These are phyloP conservation scores for Phania funesta DNA, from an alignment of 2,888 invertebrate genomes.

Conservation along the genomic window DNA sequence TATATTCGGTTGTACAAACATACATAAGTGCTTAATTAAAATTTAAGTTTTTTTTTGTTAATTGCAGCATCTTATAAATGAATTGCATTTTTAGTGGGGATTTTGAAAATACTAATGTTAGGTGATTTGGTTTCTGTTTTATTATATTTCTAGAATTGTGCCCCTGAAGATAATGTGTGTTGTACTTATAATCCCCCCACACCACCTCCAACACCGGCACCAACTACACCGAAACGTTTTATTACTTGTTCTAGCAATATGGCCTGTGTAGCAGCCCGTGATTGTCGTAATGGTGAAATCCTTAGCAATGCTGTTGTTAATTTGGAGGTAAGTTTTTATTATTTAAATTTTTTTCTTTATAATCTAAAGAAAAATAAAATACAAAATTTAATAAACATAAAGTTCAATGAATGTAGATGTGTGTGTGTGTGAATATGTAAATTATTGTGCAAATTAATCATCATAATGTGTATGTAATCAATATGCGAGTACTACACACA, in stretches of 20 bases:
- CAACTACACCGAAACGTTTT: slow-evolving; percentile 73
- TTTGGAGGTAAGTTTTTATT: slow-evolving; percentile 75
- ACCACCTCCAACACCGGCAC: slow-evolving; percentile 73
- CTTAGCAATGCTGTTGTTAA: slow-evolving; percentile 74
- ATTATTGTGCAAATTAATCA: slow-evolving; percentile 49
- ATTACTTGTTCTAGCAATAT: slow-evolving; percentile 74
- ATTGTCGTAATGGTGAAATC: slow-evolving; percentile 78
- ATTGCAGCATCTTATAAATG: slow-evolving; percentile 44
- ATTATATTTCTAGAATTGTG: slow-evolving; percentile 79
- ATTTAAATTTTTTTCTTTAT: slow-evolving; percentile 8
- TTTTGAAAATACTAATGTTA: background rate
- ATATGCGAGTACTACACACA: slow-evolving; percentile 5
- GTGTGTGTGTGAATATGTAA: slow-evolving; percentile 1
- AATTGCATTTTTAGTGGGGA: slow-evolving; percentile 30
- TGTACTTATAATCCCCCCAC: slow-evolving; percentile 78
- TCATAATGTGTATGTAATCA: slow-evolving; percentile 39
- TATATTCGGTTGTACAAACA: background rate
- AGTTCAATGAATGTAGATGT: background rate
- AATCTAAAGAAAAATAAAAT: background rate
- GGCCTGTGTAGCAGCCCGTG: slow-evolving; percentile 77
- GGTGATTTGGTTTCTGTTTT: slow-evolving; percentile 15
- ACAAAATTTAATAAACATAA: background rate
- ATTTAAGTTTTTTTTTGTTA: slow-evolving; percentile 27
- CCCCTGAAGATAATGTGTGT: slow-evolving; percentile 79
- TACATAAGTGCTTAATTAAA: slow-evolving; percentile 34